Base-by-base conservation (phyloP, 1,140 invertebrate genomes). In the Micrasema longulum region DNA sequence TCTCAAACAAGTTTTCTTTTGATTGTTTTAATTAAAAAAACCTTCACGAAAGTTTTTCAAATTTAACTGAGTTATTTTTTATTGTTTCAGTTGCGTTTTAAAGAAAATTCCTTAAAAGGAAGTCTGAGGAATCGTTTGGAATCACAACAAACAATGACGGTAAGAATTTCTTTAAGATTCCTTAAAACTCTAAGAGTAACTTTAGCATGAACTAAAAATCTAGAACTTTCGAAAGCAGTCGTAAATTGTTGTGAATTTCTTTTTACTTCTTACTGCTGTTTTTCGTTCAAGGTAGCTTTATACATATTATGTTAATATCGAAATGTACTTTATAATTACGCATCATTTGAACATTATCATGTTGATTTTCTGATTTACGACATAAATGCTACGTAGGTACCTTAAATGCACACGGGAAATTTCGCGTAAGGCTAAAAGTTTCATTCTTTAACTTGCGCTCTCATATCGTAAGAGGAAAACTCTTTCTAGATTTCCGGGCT, bases 51-150 rank as follows among this genome's bases (percentile, higher is more conserved):
- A 57, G 26, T 57, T 57, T 57, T 48, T 43, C 43, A 48, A 11
- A 36, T 65, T 26, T 65, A 65, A 65, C 18, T 50, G n/a, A 36
- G 20, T 65, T 65, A 47, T 63, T 65, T n/a, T 35, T 47, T 22
- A 41, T 65, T 65, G 63, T 65, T 65, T 50, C 63, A 65, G 63
- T 65, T 65, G 10, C 63, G 26, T 63, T 63, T 63, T 26, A 65
- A 65, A 65, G 26, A 50, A 43, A 65, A 50, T 65, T 65, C 41
- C 47, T 35, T 31, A 23, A 50, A 65, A 35, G 26, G 41, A 47
- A 35, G 45, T 11, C 63, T 65, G 43, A 26, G 63, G 63, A 65
- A 65, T 48, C 43, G 43, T 65, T 65, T 43, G 41, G 26, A 47
- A 47, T 47, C 63, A 65, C 43, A 65, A 65, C 43, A 65, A 48